A percentile compares a stretch with the other conserved stretches of the same genome.
These are phyloP conservation scores for Molanna angustata DNA, from an alignment of 2,888 invertebrate genomes.

Conservation along the genomic window DNA sequence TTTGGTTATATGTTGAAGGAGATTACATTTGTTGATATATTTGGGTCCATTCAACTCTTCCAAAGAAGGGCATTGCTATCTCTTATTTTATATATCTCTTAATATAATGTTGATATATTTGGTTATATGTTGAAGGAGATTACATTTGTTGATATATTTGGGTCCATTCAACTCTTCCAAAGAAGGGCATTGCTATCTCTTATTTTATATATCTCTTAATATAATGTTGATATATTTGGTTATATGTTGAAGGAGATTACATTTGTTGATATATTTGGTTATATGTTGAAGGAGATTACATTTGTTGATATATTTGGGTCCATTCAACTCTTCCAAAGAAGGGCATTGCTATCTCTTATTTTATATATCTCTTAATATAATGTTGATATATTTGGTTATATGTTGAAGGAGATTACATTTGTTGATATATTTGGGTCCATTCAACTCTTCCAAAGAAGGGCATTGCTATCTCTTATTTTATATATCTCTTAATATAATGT, in stretches of 20 bases:
- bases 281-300: too few relatives aligned
- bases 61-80: not conserved
- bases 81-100: not conserved
- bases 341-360: not conserved
- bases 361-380: not conserved
- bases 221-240: not conserved
- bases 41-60: too few relatives aligned
- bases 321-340: not conserved
- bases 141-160: too few relatives aligned
- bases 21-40: too few relatives aligned
- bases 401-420: too few relatives aligned
- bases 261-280: not conserved
- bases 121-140: not conserved
- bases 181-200: not conserved
- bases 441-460: not conserved
- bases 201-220: not conserved
- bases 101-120: not conserved
- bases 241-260: not conserved
- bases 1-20: not conserved
- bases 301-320: too few relatives aligned
- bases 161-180: too few relatives aligned
- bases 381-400: not conserved
- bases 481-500: not conserved
- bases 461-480: constrained; percentile 1
- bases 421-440: too few relatives aligned